Base-by-base conservation (phyloP, 2,888 invertebrate genomes). In the Hirtodrosophila alboralis region DNA sequence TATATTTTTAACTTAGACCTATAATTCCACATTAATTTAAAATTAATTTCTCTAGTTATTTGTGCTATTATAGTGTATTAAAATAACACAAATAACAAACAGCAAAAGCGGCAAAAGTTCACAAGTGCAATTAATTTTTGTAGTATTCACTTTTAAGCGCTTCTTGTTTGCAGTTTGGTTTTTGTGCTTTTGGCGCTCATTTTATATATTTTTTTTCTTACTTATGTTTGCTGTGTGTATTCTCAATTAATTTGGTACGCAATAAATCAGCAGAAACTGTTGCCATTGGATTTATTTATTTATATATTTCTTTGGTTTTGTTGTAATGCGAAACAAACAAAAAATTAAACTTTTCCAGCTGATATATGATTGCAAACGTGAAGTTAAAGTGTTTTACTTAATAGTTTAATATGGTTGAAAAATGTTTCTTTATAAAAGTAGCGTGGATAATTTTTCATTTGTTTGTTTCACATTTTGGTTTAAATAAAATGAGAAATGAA, bases 121-220 rank as follows among this genome's bases (percentile, higher is more conserved):
- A 58, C 26, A 77, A 81, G 62, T 66, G 81, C 72, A 75, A 75
- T 81, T 75, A 72, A 80, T 80, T 75, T 63, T 52, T 59, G 43
- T 44, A 31, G 43, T 9, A 33, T 16, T 54, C 45, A 18, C 18
- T 48, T 69, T 73, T 31, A 51, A 44, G 37, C 38, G 16, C 28
- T 48, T 27, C 33, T 14, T 48, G 23, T 47, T 47, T 51, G 49
- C 44, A 31, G 23, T 66, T 60, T 54, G 37, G 28, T 14, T 43
- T 38, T 49, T 45, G 2, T 14, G 38, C 26, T 54, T 53, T 45
- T 36, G 8, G 47, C n/a, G n/a, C n/a, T 38, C 28, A 27, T 48
- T 58, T 37, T 27, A n/a, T 14, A 9, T 27, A 1, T 2, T 13
- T 43, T 33, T 48, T 36, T 49, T 40, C 38, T 14, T 41, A 31